A percentile compares a stretch with the other conserved stretches of the same genome.
Evolutionary conservation across 2,797 vertebrate species (phyloP).

Genomic region (Myotis pilosus): DNA sequence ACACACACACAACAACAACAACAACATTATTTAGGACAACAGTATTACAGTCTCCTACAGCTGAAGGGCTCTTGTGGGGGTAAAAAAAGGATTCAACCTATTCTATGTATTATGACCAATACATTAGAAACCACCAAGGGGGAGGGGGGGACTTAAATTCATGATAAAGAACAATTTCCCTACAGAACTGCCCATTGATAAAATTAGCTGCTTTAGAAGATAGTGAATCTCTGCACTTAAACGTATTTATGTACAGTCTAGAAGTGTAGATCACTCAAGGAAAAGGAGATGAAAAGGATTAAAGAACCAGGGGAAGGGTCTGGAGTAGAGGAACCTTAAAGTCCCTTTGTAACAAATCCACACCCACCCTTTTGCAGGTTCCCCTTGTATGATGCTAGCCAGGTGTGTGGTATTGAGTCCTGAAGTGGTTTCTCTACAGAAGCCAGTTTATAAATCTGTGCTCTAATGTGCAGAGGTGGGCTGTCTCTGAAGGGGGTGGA

Average conservation of each 20-base stretch:
- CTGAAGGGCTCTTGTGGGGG: background rate
- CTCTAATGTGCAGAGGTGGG: background rate
- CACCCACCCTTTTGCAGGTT: too few relatives aligned
- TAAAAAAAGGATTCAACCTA: background rate
- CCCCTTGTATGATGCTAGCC: background rate
- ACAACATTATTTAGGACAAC: background rate
- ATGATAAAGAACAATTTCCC: background rate
- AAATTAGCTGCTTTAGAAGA: background rate
- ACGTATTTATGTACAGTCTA: background rate
- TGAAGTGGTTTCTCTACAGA: background rate
- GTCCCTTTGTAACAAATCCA: background rate
- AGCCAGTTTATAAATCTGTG: background rate
- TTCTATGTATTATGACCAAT: background rate
- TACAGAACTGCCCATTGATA: background rate
- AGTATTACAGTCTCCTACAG: background rate
- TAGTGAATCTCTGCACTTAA: background rate
- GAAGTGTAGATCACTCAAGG: background rate
- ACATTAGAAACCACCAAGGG: background rate
- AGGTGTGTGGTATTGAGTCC: background rate
- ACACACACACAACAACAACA: background rate
- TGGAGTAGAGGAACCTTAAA: background rate
- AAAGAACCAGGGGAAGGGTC: background rate
- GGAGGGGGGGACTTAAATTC: background rate
- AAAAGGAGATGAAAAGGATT: background rate
- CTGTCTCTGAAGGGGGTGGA: background rate